Percentiles rank a stretch among this genome's conserved stretches.
These are phyloP conservation scores for Jaculus jaculus DNA, from an alignment of 2,113 vertebrate genomes.

Conservation along the genomic window DNA sequence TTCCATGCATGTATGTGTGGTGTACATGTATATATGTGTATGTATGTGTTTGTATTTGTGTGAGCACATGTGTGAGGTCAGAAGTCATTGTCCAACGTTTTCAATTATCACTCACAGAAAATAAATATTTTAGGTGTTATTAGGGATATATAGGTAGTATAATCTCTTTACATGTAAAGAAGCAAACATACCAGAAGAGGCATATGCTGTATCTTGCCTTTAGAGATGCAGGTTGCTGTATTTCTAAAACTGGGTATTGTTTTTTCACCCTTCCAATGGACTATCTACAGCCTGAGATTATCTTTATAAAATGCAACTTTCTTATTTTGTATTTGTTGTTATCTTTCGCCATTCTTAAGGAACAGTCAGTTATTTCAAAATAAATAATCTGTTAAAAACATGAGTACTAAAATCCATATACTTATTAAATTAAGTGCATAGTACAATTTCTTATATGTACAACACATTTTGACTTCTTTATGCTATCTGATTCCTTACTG, in stretches of 20 bases:
- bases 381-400: slow-evolving; percentile 36
- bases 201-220: neutral
- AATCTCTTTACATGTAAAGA: neutral
- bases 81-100: too few species aligned
- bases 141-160: neutral
- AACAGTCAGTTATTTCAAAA: slow-evolving; percentile 42
- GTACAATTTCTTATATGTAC: slow-evolving; percentile 43
- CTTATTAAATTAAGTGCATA: neutral
- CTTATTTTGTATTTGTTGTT: neutral
- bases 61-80: too few species aligned
- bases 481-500: slow-evolving; percentile 44
- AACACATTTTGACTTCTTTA: slow-evolving; percentile 50
- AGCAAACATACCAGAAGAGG: neutral
- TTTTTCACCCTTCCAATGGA: neutral
- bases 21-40: too few species aligned
- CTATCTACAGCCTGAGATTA: neutral
- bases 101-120: too few species aligned
- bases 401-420: neutral
- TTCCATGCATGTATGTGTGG: too few species aligned
- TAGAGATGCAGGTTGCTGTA: neutral
- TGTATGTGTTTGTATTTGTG: too few species aligned
- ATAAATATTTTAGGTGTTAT: neutral
- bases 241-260: neutral
- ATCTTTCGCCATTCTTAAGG: neutral
- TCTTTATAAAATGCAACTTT: neutral